Base-by-base conservation (phyloP, 2,797 vertebrate species). In the Acrossocheilus fasciatus region DNA sequence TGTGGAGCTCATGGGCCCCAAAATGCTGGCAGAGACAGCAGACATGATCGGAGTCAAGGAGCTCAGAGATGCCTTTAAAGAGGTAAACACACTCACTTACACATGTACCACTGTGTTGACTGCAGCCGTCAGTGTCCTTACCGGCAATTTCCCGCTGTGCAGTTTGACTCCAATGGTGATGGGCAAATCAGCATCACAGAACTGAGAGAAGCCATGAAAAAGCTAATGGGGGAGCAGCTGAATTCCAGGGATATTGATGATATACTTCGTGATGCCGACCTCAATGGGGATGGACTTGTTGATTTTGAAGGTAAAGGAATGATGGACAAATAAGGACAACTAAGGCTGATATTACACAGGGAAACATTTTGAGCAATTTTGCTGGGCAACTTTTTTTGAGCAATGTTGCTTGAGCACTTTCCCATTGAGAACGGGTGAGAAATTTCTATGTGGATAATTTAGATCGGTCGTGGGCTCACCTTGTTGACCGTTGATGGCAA, bases 1-100 rank as follows among this genome's bases (percentile, higher is more conserved):
- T 18, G 96, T 99, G 91, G 97, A 98, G 90, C 94, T 99, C 90
- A 99, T 99, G 98, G 98, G 98, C 45, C 98, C 98, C 47, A 99
- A 99, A 94, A 95, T 99, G 96, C 93, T 99, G 90, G 98, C 96
- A 0, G 98, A 99, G 93, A 99, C 98, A 0, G 98, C 97, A 0
- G 97, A 98, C 91, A 99, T 99, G 98, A 98, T 99, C 0, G 98
- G 98, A 0, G 96, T 98, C 84, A 96, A 98, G 91, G 98, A 99
- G 90, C 94, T 99, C 36, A 95, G 97, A 1, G 97, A 99, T 0
- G 98, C 98, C 72, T 99, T 99, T 91, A 96, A 95, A 30, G 98
- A 98, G 97, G 96, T 96, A 47, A 15, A n/a, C 39, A 26, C 74
- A 76, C 52, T 70, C 79, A 43, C 26, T 43, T 36, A 11, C 52